phyloP scores from a whole-genome alignment of 2,797 vertebrate species.

The Philypnodon macrostomus region DNA sequence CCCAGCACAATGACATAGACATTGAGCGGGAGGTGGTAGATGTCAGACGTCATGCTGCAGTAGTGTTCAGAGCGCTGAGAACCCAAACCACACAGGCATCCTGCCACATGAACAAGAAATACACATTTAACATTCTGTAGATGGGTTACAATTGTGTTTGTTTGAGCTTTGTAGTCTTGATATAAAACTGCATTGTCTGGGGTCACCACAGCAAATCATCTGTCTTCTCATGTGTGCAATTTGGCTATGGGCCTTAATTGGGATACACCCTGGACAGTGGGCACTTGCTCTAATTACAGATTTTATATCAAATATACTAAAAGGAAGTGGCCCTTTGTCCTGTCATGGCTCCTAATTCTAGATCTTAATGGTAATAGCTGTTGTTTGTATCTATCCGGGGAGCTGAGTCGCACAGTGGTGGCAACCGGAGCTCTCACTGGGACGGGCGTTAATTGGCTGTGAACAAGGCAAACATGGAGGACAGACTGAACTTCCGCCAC shows the following conservation, averaged over 20 bases:
- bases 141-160: constrained; percentile 1
- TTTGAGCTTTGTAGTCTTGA: neutral
- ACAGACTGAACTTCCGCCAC: constrained; percentile 63
- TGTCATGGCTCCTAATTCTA: no score
- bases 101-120: constrained; percentile 51
- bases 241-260: no score
- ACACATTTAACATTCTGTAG: constrained; percentile 8
- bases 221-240: no score
- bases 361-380: constrained; percentile 13
- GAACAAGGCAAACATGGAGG: constrained; percentile 77
- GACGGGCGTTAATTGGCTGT: constrained; percentile 63
- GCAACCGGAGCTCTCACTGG: constrained; percentile 42
- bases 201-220: no score
- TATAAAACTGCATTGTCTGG: constrained; percentile 4
- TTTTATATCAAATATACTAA: no score
- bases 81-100: constrained; percentile 79
- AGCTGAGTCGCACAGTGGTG: constrained; percentile 35
- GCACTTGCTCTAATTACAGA: no score
- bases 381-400: constrained; percentile 40
- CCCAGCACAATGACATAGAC: constrained; percentile 83
- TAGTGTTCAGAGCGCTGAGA: constrained; percentile 73
- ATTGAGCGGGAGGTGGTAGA: constrained; percentile 82
- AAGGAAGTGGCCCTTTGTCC: no score
- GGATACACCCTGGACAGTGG: no score
- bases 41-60: constrained; percentile 81